Evolutionary conservation across 2,797 vertebrate genomes (phyloP), one percentile per base, ranked within the genome.

Genomic region (Semotilus atromaculatus): DNA sequence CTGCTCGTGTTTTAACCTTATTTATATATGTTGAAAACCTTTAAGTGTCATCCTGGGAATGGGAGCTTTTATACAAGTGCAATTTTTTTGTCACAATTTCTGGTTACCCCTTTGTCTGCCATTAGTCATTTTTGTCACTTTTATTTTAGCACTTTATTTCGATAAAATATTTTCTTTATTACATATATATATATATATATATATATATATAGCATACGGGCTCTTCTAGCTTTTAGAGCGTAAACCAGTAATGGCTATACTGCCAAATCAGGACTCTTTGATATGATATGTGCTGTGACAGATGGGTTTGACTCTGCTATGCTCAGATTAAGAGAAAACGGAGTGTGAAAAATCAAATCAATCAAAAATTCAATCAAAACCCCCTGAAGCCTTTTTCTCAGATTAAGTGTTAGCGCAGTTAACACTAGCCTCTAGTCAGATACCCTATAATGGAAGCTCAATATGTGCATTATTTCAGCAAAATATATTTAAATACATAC

Each of bases 1-100:
- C 23, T 55, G 4, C 53, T 40, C 8, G 34, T 60, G 23, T 53
- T 16, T 38, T 40, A 40, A 19, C 2, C 7, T 40, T 26, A 40
- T 77, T 26, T 19, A 55, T 76, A 36, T 14, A 76, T 26, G 74
- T 76, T 58, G n/a, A 77, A 11, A n/a, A 43, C 23, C n/a, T 40
- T 40, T 3, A 77, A 40, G 7, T 77, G 75, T 18, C 4, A 7
- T 38, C 23, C 21, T 58, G 51, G 21, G 21, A 76, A 64, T 64
- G 26, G 26, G 14, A 8, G 16, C 26, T 66, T 34, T 31, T 38
- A n/a, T 34, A 74, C 14, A 66, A 66, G 31, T 34, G 7, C n/a
- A 72, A 7, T n/a, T n/a, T n/a, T n/a, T n/a, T n/a, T n/a, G 23
- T 9, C 2, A n/a, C 66, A n/a, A 13, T n/a, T 13, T 45, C 14